Percentiles rank a stretch among this genome's conserved stretches.
phyloP scores from a whole-genome alignment of 1,140 invertebrate genomes.

The Batillaria attramentaria region DNA sequence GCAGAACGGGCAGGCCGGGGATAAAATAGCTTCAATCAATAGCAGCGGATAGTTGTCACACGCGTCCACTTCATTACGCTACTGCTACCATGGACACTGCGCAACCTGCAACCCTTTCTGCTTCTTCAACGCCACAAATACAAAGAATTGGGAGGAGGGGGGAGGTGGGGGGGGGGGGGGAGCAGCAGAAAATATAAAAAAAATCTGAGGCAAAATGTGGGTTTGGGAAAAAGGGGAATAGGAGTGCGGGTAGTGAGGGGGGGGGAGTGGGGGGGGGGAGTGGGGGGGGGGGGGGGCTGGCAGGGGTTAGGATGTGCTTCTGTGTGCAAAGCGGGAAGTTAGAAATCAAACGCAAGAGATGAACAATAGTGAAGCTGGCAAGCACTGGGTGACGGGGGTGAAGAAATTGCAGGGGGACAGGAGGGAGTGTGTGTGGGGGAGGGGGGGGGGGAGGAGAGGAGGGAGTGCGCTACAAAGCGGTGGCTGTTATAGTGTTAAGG shows the following conservation, averaged over 20 bases:
- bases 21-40: no score
- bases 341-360: not conserved
- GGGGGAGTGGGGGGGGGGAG: no score
- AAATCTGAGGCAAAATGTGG: not conserved
- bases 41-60: no score
- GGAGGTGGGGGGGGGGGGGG: not conserved
- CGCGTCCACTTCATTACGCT: no score
- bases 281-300: no score
- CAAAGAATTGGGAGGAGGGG: not conserved
- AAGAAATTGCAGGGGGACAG: not conserved
- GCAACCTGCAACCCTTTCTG: no score
- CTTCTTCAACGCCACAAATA: not conserved
- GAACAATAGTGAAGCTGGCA: not conserved
- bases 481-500: not conserved
- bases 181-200: not conserved
- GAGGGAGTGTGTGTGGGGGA: not conserved
- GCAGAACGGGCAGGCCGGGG: no score
- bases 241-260: not conserved
- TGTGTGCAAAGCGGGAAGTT: not conserved
- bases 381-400: not conserved
- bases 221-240: not conserved
- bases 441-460: not conserved
- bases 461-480: slow-evolving; percentile 6
- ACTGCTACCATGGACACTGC: no score
- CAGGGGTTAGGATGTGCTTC: no score